phyloP scores from a whole-genome alignment of 2,797 vertebrate species.

The Sebastes diaconus region DNA sequence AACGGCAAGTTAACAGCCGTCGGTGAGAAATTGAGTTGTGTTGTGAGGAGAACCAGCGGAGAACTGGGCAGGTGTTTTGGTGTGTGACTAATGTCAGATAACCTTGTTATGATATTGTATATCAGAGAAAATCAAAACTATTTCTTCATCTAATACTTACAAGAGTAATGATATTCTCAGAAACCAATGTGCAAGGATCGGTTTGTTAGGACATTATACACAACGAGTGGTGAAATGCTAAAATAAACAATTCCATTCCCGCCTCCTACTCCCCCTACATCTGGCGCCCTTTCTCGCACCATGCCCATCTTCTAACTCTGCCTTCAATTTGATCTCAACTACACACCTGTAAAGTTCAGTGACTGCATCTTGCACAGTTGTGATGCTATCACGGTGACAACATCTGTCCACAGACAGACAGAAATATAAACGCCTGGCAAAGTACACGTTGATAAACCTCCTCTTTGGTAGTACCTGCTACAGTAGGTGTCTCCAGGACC shows the following conservation, averaged over 20 bases:
- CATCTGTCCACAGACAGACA: too few relatives aligned
- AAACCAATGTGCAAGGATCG: background rate
- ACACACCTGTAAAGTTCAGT: background rate
- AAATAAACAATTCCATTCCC: background rate
- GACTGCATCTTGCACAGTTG: background rate
- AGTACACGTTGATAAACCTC: too few relatives aligned
- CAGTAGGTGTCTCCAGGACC: too few relatives aligned
- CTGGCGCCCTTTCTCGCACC: too few relatives aligned
- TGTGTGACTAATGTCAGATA: background rate
- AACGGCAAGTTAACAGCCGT: background rate
- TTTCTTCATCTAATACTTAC: background rate
- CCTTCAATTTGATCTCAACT: too few relatives aligned
- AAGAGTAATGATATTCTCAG: background rate
- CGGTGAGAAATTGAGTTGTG: background rate
- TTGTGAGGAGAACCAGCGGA: background rate
- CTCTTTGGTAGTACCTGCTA: too few relatives aligned
- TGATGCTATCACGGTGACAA: too few relatives aligned
- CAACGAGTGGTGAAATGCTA: background rate
- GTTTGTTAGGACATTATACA: background rate
- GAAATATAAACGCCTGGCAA: too few relatives aligned
- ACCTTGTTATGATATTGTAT: background rate
- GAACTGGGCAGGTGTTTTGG: background rate
- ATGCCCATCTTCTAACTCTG: too few relatives aligned
- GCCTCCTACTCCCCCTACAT: too few relatives aligned
- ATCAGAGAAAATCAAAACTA: background rate